Evolutionary conservation across 2,797 vertebrate species (phyloP), one percentile per base, ranked within the genome.

Genomic region (Odontamblyopus lacepedii): DNA sequence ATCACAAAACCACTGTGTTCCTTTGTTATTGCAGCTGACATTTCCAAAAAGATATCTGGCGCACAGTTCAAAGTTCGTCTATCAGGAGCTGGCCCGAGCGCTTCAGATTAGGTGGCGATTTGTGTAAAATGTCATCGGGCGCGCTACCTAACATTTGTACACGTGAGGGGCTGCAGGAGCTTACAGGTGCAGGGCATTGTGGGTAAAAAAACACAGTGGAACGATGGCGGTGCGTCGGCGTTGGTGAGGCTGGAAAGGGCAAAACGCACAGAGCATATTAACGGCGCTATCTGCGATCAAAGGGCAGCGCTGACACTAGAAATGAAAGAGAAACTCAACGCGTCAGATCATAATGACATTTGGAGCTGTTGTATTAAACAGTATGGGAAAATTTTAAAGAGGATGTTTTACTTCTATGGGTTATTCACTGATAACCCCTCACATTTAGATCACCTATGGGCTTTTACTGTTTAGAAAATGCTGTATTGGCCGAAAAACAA

Each of bases 41-140:
- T 94, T 94, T 94, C 80, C 85, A 89, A 91, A 91, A 91, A 91
- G 85, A 80, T 78, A 90, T 91, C 86, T 89, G 78, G 71, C 81
- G 86, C 84, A 88, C 85, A 93, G 89, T 91, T 91, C 85, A 50
- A 81, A 90, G 87, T 91, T 92, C 91, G 89, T 80, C 76, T 73
- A 90, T 87, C 87, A 90, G 83, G 78, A 60, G 19, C 19, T 81
- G 84, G 73, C 88, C 85, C 89, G 81, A 89, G 72, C 13, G 64
- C 75, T 64, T 83, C 71, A 90, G 90, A 91, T 89, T 84, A 87
- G 83, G 76, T 84, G 84, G 85, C 84, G 89, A 91, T 91, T 90
- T 91, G 85, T 87, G 88, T 85, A 85, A 92, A 94, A 93, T 92
- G 92, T 92, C 91, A 91, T 63, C 81, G 44, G 53, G 73, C 69